Percentiles rank a stretch among this genome's conserved stretches.
Conservation (phyloP, 2,113 vertebrate genomes). For the Columba livia region DNA sequence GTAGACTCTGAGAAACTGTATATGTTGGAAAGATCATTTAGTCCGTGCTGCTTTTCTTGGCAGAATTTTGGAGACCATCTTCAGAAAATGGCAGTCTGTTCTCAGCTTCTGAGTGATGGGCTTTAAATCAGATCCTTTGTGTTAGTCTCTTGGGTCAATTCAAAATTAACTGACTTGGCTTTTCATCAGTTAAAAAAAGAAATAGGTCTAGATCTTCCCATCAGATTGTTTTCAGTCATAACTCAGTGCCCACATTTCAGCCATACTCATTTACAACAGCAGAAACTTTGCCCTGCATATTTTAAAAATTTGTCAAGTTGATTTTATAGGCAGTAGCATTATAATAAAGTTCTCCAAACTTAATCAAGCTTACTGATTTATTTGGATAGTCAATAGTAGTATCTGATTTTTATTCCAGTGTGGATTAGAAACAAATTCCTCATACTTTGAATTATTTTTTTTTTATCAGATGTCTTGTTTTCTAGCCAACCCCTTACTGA, state of each 20-base stretch:
- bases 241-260: background rate
- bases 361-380: slow-evolving; percentile 44
- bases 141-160: slow-evolving; percentile 37
- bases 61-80: slow-evolving; percentile 40
- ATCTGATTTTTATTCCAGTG: slow-evolving; percentile 36
- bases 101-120: slow-evolving; percentile 37
- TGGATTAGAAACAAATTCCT: slow-evolving; percentile 53
- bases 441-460: slow-evolving; percentile 16
- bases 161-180: slow-evolving; percentile 42
- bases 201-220: slow-evolving; percentile 20
- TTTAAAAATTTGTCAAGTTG: slow-evolving; percentile 22
- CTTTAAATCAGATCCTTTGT: slow-evolving; percentile 48
- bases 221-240: slow-evolving; percentile 23
- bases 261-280: background rate
- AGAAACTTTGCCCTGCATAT: slow-evolving; percentile 13
- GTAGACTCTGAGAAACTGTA: background rate
- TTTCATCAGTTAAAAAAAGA: slow-evolving; percentile 45
- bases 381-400: slow-evolving; percentile 32
- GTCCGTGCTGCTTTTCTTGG: slow-evolving; percentile 48
- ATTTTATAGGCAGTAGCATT: slow-evolving; percentile 55
- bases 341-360: slow-evolving; percentile 38
- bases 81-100: slow-evolving; percentile 48
- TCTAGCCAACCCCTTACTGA: slow-evolving; percentile 26
- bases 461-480: slow-evolving; percentile 43
- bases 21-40: slow-evolving; percentile 1